Base-by-base conservation (phyloP, 2,888 invertebrate species). In the Masnerella sp. region DNA sequence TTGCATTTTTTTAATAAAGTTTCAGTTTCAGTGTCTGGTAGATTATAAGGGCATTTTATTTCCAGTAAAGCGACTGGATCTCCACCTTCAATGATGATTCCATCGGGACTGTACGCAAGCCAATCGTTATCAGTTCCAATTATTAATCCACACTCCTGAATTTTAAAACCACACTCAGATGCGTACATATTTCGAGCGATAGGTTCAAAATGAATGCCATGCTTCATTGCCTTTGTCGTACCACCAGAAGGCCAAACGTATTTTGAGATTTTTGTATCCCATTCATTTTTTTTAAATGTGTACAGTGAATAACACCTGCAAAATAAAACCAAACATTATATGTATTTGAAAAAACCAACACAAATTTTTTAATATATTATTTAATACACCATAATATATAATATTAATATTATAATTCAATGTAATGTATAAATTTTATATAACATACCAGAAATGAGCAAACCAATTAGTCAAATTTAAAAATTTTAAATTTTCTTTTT, bases 211-310 rank as follows among this genome's bases (percentile, higher is more conserved):
- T 18, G 11, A 14, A 25, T 25, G 5, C 65, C 71, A 47, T 71
- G 65, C 4, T 22, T 28, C 4, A 14, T 59, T 22, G 7, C n/a
- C 25, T 58, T 58, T 8, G n/a, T 52, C 7, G 1, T 45, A 14
- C 64, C 18, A 7, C 51, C 17, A n/a, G 12, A 25, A 0, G 72
- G 25, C 70, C 70, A 70, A 17, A 73, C 67, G 12, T 73, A 73
- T 22, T 54, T 67, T 5, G 8, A 1, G 2, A n/a, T 20, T 51
- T 73, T 67, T 17, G 2, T 1, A 17, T 47, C 28, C 67, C 67
- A 73, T 3, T 73, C 40, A 7, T 61, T 61, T 30, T 61, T 65
- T 3, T 5, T 15, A 14, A 61, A 72, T 1, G 72, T 67, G 38
- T 8, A 71, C 2, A 71, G n/a, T n/a, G 34, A 8, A 28, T 71